Evolutionary conservation across 2,888 invertebrate species (phyloP).

Genomic region (Endotricha flammealis): DNA sequence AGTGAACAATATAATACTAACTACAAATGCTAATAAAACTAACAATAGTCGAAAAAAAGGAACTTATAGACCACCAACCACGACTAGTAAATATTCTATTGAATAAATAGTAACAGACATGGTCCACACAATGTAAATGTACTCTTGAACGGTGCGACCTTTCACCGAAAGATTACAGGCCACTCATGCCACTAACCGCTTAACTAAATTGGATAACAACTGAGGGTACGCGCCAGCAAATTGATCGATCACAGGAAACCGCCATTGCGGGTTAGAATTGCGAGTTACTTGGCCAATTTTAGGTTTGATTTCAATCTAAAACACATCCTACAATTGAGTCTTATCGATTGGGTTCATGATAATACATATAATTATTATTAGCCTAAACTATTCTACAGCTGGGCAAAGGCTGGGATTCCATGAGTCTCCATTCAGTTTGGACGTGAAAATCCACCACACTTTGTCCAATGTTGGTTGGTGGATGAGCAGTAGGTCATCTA

Average conservation of each 20-base stretch:
- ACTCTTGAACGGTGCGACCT: constrained; percentile 38
- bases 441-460: no score
- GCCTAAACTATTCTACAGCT: no score
- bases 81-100: no score
- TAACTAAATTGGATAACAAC: constrained; percentile 55
- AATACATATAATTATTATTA: no score
- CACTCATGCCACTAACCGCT: constrained; percentile 49
- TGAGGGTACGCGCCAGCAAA: constrained; percentile 30
- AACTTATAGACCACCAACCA: no score
- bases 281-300: constrained; percentile 31
- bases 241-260: constrained; percentile 65
- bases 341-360: neutral
- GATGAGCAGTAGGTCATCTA: no score
- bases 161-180: constrained; percentile 26
- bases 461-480: no score
- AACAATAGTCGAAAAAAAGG: no score
- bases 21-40: no score
- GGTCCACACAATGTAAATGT: constrained; percentile 14
- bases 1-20: no score
- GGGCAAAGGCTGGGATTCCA: no score
- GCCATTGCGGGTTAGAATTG: constrained; percentile 38
- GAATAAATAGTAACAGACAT: neutral
- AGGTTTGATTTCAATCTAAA: constrained; percentile 9
- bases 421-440: no score
- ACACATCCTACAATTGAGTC: constrained; percentile 1